These are phyloP conservation scores for Neopipo cinnamomea DNA, from an alignment of 2,113 vertebrate genomes.

Conservation along the genomic window DNA sequence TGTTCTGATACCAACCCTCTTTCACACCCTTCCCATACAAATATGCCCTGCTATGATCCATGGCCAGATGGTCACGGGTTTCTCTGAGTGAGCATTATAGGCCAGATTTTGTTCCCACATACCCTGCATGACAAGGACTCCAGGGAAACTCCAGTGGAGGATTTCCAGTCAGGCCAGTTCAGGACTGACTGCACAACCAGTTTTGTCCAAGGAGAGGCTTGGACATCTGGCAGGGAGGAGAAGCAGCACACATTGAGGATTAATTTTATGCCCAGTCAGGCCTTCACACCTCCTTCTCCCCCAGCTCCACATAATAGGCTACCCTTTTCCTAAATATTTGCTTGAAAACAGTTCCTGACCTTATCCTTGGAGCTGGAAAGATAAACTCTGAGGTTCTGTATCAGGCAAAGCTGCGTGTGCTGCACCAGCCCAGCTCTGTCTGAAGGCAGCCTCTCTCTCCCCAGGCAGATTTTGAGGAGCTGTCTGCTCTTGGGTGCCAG, in stretches of 20 bases:
- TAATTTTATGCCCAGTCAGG: not conserved
- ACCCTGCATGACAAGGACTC: not conserved
- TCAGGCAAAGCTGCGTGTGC: not conserved
- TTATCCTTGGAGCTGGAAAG: not conserved
- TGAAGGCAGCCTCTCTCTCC: not conserved
- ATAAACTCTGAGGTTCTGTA: not conserved
- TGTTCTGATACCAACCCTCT: not conserved
- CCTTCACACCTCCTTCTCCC: not conserved
- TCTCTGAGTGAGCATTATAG: not conserved
- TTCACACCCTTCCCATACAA: not conserved
- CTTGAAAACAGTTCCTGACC: not conserved
- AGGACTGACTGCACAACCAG: fast-evolving
- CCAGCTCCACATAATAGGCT: not conserved
- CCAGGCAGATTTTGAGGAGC: not conserved
- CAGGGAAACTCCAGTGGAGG: not conserved
- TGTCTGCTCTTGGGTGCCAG: not conserved
- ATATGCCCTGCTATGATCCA: not conserved
- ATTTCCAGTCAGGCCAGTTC: not conserved
- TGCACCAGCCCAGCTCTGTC: not conserved
- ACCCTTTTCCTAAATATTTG: not conserved
- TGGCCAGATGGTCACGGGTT: not conserved
- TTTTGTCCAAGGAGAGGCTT: not conserved
- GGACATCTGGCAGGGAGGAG: not conserved
- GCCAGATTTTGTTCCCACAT: not conserved
- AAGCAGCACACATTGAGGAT: not conserved